phyloP scores from a whole-genome alignment of 2,113 vertebrate genomes.

The Muntiacus reevesi region DNA sequence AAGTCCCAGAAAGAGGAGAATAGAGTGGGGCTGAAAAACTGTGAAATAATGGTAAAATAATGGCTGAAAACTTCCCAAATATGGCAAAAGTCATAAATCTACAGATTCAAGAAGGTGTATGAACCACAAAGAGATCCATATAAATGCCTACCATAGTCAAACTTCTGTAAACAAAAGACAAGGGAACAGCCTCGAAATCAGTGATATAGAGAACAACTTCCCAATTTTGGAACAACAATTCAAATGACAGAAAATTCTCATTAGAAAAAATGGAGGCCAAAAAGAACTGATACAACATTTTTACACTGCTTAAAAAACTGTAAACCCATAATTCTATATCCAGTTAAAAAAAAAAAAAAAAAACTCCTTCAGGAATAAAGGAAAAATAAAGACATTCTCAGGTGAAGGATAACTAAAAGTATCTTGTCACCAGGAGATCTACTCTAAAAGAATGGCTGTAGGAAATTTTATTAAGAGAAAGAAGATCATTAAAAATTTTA shows the following conservation, averaged over 20 bases:
- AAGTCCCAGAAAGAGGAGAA: neutral
- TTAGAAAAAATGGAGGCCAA: neutral
- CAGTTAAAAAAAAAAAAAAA: neutral
- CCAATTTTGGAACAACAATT: neutral
- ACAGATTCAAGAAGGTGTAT: neutral
- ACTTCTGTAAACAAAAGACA: neutral
- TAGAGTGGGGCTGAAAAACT: neutral
- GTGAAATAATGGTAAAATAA: neutral
- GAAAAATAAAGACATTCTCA: neutral
- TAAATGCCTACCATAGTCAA: neutral
- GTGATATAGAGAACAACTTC: neutral
- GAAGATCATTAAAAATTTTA: neutral
- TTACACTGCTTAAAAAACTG: neutral
- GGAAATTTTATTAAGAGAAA: neutral
- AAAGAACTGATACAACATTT: neutral
- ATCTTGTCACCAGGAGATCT: neutral
- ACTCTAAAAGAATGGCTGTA: neutral
- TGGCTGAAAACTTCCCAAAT: neutral
- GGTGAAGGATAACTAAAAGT: neutral
- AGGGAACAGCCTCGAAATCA: neutral
- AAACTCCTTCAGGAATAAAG: neutral
- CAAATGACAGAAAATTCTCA: neutral
- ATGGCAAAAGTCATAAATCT: neutral
- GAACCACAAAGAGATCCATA: neutral
- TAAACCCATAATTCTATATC: neutral